Conservation (phyloP, 2,113 vertebrate species). For the Dromas ardeola region DNA sequence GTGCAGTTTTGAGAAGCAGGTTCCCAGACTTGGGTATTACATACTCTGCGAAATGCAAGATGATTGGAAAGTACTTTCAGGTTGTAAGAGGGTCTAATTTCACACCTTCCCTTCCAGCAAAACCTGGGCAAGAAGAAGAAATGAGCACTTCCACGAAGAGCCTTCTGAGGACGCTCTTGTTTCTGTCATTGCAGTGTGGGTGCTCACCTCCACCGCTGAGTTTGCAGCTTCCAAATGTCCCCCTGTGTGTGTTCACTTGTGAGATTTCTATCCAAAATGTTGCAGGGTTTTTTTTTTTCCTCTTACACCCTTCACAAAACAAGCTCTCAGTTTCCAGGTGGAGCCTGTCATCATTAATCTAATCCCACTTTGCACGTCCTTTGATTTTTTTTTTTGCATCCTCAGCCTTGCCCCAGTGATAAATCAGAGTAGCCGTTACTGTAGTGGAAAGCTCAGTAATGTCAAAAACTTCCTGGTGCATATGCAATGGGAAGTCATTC, state of each 20-base stretch:
- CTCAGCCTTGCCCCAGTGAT: constrained; percentile 2
- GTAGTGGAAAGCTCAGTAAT: constrained; percentile 19
- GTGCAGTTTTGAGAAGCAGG: background rate
- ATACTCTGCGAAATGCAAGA: background rate
- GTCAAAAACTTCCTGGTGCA: constrained; percentile 46
- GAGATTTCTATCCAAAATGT: background rate
- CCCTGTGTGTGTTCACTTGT: background rate
- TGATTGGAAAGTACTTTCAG: background rate
- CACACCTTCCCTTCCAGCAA: background rate
- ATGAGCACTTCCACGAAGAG: background rate
- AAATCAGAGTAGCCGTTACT: background rate
- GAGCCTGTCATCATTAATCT: constrained; percentile 18
- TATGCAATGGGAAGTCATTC: constrained; percentile 55
- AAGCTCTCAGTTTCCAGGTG: background rate
- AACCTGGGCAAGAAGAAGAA: background rate
- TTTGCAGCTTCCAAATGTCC: background rate
- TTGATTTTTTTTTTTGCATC: background rate
- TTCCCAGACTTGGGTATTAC: background rate
- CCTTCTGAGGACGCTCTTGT: background rate
- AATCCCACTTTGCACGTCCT: background rate
- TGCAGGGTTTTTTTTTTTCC: rapidly evolving
- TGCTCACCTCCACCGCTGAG: background rate
- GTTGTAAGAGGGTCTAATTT: background rate
- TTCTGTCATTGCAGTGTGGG: background rate
- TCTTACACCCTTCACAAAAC: background rate